phyloP scores from a whole-genome alignment of 2,113 vertebrate genomes.

The Callipepla squamata region DNA sequence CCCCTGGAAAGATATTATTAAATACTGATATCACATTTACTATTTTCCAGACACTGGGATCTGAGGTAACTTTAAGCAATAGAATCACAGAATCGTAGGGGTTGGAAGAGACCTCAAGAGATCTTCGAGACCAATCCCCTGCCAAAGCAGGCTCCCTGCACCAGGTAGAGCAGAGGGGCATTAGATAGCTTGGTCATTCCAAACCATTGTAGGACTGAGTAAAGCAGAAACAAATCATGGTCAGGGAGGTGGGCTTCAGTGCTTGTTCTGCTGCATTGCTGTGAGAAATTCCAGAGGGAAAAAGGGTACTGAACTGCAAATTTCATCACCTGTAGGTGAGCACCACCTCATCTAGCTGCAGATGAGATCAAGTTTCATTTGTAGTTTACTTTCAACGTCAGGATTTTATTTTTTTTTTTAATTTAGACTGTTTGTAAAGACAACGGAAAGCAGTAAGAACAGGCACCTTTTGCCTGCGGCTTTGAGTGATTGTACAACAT shows the following conservation, averaged over 20 bases:
- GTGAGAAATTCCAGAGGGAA: background rate
- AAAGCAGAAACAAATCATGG: background rate
- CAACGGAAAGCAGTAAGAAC: background rate
- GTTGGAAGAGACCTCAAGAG: no score
- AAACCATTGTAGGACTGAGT: background rate
- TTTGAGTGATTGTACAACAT: no score
- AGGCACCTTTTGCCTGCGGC: background rate
- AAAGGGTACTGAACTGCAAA: background rate
- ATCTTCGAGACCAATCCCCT: no score
- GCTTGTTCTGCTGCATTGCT: background rate
- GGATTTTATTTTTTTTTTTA: background rate
- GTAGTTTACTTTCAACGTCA: background rate
- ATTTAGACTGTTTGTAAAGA: background rate
- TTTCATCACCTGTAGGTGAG: background rate
- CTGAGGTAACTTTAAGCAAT: background rate
- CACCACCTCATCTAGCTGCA: background rate
- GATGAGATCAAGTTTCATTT: background rate
- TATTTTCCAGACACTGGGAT: background rate
- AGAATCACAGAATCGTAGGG: no score
- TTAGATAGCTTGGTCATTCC: background rate
- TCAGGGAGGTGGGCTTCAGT: background rate
- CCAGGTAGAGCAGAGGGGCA: background rate
- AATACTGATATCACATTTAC: background rate
- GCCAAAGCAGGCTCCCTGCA: no score
- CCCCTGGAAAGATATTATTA: background rate